phyloP scores from a whole-genome alignment of 2,113 vertebrate genomes.

The Misgurnus mizolepis region DNA sequence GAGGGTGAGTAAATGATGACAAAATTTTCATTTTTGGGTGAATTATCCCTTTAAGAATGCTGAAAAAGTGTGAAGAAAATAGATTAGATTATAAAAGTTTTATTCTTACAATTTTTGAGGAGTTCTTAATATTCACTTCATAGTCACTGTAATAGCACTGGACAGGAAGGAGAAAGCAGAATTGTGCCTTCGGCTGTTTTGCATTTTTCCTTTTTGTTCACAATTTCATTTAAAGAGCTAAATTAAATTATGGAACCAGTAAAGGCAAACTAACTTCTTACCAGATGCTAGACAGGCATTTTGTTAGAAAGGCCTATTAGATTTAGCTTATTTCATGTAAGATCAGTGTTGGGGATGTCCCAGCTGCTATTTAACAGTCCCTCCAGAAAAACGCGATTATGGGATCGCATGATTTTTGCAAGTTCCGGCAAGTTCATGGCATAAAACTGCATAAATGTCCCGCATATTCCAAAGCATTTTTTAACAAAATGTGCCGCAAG shows the following conservation, averaged over 20 bases:
- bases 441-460: too few species aligned
- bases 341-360: too few species aligned
- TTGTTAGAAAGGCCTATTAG: background rate
- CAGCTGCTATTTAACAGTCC: too few species aligned
- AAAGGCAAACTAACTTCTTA: conserved; percentile 20
- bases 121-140: conserved; percentile 27
- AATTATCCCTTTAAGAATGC: too few species aligned
- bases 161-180: conserved; percentile 24
- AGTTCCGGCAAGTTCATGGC: too few species aligned
- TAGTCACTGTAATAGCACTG: conserved; percentile 1
- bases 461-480: too few species aligned
- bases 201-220: conserved; percentile 12
- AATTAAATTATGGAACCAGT: conserved; percentile 21
- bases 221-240: conserved; percentile 12
- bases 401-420: too few species aligned
- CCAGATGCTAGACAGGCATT: conserved; percentile 6
- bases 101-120: conserved; percentile 21
- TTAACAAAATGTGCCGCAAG: too few species aligned
- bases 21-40: too few species aligned
- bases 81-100: conserved; percentile 19
- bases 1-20: too few species aligned
- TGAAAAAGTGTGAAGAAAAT: background rate
- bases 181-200: conserved; percentile 8
- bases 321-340: too few species aligned
- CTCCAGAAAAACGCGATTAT: too few species aligned